These are phyloP conservation scores for Scomber japonicus DNA, from an alignment of 2,113 vertebrate species.

Conservation along the genomic window DNA sequence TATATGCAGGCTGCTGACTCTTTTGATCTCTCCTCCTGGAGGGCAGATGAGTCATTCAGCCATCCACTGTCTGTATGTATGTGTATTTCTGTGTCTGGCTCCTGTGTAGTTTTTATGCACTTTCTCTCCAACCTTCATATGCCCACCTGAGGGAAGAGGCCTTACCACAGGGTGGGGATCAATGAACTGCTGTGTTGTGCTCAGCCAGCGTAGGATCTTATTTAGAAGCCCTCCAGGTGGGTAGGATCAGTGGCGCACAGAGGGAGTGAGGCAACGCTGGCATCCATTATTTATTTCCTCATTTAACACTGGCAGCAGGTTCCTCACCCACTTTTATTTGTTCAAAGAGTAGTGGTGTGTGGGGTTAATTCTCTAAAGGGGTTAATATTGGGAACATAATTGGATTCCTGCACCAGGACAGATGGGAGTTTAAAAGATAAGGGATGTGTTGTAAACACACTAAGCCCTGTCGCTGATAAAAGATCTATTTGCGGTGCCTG, in stretches of 20 bases:
- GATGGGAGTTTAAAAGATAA: constrained; percentile 74
- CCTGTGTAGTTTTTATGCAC: constrained; percentile 31
- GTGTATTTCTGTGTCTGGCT: constrained; percentile 27
- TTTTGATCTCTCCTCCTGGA: constrained; percentile 55
- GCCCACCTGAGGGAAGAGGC: constrained; percentile 68
- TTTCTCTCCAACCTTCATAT: constrained; percentile 70
- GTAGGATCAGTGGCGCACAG: constrained; percentile 70
- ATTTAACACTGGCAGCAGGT: constrained; percentile 73
- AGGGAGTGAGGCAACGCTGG: constrained; percentile 62
- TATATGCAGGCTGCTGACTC: constrained; percentile 41
- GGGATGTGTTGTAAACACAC: constrained; percentile 74
- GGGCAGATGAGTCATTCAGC: constrained; percentile 56
- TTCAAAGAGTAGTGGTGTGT: constrained; percentile 60
- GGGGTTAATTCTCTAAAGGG: constrained; percentile 79
- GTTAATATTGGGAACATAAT: constrained; percentile 79
- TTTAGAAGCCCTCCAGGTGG: constrained; percentile 78
- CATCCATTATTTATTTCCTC: constrained; percentile 79
- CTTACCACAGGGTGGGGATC: constrained; percentile 70
- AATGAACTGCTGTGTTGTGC: constrained; percentile 75
- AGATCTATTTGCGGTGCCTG: constrained; percentile 55
- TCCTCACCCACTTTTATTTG: constrained; percentile 66
- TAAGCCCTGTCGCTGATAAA: constrained; percentile 68
- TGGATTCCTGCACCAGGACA: constrained; percentile 72
- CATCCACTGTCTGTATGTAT: constrained; percentile 19
- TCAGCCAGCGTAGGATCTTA: constrained; percentile 74